Evolutionary conservation across 2,888 invertebrate genomes (phyloP).

Genomic region (Schrankia costaestrigalis): DNA sequence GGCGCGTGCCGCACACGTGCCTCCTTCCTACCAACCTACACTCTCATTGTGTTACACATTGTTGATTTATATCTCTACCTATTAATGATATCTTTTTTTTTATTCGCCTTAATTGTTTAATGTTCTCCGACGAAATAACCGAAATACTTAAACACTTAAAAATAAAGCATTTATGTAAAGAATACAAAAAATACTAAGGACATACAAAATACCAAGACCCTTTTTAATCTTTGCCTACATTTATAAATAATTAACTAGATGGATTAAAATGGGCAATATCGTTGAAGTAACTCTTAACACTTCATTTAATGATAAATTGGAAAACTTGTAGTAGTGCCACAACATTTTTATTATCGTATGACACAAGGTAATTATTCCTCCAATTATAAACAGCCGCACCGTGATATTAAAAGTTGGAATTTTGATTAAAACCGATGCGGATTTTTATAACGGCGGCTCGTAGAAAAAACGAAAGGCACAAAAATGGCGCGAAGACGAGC

Average conservation of each 20-base stretch:
- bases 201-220: no score
- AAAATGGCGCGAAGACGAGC: slow-evolving; percentile 68
- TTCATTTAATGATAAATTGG: slow-evolving; percentile 45
- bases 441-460: slow-evolving; percentile 66
- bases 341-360: slow-evolving; percentile 53
- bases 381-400: slow-evolving; percentile 61
- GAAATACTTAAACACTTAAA: no score
- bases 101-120: not conserved
- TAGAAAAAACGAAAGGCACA: slow-evolving; percentile 64
- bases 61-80: slow-evolving; percentile 6
- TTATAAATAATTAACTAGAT: not conserved
- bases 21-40: slow-evolving; percentile 17
- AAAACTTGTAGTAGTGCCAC: slow-evolving; percentile 32
- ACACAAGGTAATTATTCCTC: slow-evolving; percentile 63
- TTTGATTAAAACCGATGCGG: slow-evolving; percentile 72
- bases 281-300: slow-evolving; percentile 12
- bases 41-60: slow-evolving; percentile 2
- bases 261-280: not conserved
- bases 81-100: not conserved
- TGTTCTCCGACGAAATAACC: not conserved
- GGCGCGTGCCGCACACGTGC: slow-evolving; percentile 49
- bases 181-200: no score
- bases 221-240: no score
- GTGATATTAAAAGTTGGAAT: slow-evolving; percentile 70
- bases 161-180: no score